These are phyloP conservation scores for Saxidomus purpurata DNA, from an alignment of 1,140 invertebrate species.

Conservation along the genomic window DNA sequence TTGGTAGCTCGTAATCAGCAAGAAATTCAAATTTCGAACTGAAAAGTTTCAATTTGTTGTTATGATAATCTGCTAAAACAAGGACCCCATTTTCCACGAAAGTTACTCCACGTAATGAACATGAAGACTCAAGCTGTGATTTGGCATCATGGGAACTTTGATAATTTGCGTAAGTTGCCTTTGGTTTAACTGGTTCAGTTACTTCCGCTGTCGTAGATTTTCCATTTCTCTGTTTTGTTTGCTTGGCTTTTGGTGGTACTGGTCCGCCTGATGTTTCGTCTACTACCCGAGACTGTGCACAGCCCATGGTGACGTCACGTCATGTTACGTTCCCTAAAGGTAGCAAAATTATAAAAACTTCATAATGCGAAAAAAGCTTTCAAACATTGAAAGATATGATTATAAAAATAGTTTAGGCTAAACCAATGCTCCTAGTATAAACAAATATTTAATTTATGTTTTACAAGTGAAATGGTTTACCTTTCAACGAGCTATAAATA, in stretches of 20 bases:
- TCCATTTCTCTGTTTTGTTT: slow-evolving; percentile 3
- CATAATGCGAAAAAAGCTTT: no score
- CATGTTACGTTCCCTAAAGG: no score
- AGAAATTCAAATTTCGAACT: slow-evolving; percentile 37
- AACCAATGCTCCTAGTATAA: no score
- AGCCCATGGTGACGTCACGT: slow-evolving; percentile 24
- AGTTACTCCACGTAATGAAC: slow-evolving; percentile 33
- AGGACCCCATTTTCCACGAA: slow-evolving; percentile 45
- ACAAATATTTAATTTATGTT: no score
- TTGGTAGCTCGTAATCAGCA: slow-evolving; percentile 22
- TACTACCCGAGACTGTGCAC: slow-evolving; percentile 4
- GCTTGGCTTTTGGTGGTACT: background rate
- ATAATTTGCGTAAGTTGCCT: slow-evolving; percentile 57
- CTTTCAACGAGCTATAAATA: no score
- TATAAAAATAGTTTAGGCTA: no score
- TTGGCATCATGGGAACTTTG: slow-evolving; percentile 37
- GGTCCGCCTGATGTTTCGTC: background rate
- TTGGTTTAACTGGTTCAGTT: slow-evolving; percentile 28
- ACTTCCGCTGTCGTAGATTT: background rate
- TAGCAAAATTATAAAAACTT: no score
- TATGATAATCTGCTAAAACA: slow-evolving; percentile 56
- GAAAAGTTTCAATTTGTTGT: slow-evolving; percentile 60
- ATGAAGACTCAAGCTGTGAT: slow-evolving; percentile 5
- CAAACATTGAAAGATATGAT: no score
- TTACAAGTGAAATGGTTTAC: no score